phyloP scores from a whole-genome alignment of 2,888 invertebrate genomes.

The Macaria liturata region DNA sequence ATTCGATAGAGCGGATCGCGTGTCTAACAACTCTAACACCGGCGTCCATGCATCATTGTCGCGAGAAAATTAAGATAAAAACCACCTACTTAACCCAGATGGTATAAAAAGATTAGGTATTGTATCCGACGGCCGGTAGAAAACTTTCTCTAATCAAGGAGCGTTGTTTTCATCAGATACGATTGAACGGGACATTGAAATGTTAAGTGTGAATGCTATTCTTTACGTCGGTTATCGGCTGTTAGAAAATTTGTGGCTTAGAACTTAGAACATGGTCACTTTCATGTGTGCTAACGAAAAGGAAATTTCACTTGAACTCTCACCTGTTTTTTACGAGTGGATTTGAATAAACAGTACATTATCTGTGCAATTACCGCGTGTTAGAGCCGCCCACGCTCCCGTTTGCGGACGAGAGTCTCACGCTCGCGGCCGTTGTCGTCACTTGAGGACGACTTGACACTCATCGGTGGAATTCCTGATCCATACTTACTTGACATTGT shows the following conservation, averaged over 20 bases:
- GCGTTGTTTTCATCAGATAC: conserved; percentile 34
- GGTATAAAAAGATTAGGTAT: conserved; percentile 32
- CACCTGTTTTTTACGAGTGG: conserved; percentile 34
- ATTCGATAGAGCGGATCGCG: conserved; percentile 10
- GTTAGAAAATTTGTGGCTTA: too few species aligned
- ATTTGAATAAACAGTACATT: conserved; percentile 38
- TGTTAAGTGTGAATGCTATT: conserved; percentile 25
- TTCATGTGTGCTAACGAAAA: conserved; percentile 29
- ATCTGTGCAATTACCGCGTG: conserved; percentile 39
- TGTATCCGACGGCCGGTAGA: conserved; percentile 18
- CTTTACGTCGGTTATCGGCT: conserved; percentile 14
- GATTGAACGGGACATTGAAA: conserved; percentile 26
- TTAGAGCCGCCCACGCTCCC: conserved; percentile 36
- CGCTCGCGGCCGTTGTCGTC: conserved; percentile 38
- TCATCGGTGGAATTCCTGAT: conserved; percentile 37
- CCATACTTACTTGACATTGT: conserved; percentile 20
- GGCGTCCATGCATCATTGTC: conserved; percentile 28
- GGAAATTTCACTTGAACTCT: conserved; percentile 40
- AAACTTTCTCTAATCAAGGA: conserved; percentile 36
- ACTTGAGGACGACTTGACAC: conserved; percentile 59
- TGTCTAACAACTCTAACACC: conserved; percentile 8
- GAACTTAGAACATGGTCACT: not conserved
- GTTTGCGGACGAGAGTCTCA: conserved; percentile 42
- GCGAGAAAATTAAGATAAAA: conserved; percentile 31
- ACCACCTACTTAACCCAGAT: conserved; percentile 35